A percentile compares a stretch with the other conserved stretches of the same genome.
These are phyloP conservation scores for Gymnoscelis rufifasciata DNA, from an alignment of 2,888 invertebrate species.

Conservation along the genomic window DNA sequence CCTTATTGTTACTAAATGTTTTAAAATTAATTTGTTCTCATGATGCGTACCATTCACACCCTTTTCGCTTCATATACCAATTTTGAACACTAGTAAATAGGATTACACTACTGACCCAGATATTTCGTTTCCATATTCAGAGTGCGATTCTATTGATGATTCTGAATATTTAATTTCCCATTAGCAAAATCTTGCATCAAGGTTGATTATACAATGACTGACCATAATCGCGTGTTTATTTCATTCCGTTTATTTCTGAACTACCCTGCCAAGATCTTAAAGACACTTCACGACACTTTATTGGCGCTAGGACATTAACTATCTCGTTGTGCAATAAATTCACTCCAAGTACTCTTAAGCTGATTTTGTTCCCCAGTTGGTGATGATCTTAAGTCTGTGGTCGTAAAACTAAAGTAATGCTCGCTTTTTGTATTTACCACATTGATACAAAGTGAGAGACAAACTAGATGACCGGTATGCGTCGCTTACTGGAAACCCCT, in stretches of 20 bases:
- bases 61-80: no score
- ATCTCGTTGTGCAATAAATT: conserved; percentile 10
- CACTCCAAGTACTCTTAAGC: conserved; percentile 14
- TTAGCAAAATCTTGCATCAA: neutral
- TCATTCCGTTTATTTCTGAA: neutral
- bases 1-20: no score
- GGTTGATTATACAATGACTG: neutral
- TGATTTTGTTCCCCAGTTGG: conserved; percentile 7
- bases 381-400: conserved; percentile 3
- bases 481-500: no score
- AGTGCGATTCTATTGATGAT: no score
- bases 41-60: no score
- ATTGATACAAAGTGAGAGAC: no score
- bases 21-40: no score
- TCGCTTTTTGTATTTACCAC: neutral
- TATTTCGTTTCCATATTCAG: no score
- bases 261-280: conserved; percentile 6
- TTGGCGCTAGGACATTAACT: conserved; percentile 8
- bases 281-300: conserved; percentile 1
- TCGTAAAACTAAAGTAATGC: neutral
- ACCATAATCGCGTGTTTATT: neutral
- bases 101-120: no score
- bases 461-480: no score
- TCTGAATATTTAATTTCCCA: no score
- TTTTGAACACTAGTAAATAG: no score